phyloP scores from a whole-genome alignment of 2,797 vertebrate species.

The Tragelaphus eurycerus region DNA sequence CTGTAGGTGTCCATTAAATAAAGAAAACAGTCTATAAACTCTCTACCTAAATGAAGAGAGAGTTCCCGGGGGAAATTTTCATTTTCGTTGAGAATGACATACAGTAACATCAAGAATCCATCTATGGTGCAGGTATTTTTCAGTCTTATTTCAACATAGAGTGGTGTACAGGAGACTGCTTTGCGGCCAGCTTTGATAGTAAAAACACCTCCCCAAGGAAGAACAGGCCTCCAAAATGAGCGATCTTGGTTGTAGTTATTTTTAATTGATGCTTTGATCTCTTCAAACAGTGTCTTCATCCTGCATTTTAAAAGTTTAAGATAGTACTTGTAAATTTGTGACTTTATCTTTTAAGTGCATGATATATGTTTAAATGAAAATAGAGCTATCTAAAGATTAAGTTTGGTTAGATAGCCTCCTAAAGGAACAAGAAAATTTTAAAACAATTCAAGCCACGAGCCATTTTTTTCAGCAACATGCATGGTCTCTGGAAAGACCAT shows the following conservation, averaged over 20 bases:
- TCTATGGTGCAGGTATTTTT: conserved; percentile 96
- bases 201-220: conserved; percentile 93
- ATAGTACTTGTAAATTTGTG: conserved; percentile 12
- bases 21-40: conserved; percentile 92
- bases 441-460: background rate
- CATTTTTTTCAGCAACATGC: background rate
- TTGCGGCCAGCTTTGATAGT: conserved; percentile 91
- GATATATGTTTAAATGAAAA: conserved; percentile 18
- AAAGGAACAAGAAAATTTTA: background rate
- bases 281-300: conserved; percentile 94
- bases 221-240: conserved; percentile 93
- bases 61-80: conserved; percentile 89
- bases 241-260: conserved; percentile 90
- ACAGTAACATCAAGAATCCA: conserved; percentile 93
- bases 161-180: conserved; percentile 91
- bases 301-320: conserved; percentile 78
- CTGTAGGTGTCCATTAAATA: conserved; percentile 93
- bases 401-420: background rate
- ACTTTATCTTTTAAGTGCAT: background rate
- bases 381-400: conserved; percentile 29
- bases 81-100: conserved; percentile 93
- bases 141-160: conserved; percentile 91
- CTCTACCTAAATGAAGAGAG: conserved; percentile 89
- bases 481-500: conserved; percentile 20
- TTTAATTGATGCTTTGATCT: conserved; percentile 93